Evolutionary conservation across 1,140 invertebrate genomes (phyloP).

Genomic region (Cephus cinctus): DNA sequence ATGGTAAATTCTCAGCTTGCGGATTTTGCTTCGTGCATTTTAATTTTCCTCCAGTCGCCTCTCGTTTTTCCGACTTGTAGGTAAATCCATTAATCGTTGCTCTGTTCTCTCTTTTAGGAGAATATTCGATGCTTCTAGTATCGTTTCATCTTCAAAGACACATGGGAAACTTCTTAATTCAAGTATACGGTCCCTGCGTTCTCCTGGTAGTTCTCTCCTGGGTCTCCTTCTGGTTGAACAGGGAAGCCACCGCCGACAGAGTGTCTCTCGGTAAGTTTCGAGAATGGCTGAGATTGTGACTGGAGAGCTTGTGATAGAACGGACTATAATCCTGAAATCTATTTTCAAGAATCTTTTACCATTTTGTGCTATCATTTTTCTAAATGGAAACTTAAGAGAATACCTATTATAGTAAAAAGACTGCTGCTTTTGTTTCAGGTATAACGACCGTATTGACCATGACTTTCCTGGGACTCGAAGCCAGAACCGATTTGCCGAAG

Average conservation of each 20-base stretch:
- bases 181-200: conserved; percentile 86
- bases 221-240: conserved; percentile 90
- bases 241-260: conserved; percentile 85
- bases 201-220: conserved; percentile 84
- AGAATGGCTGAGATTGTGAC: not conserved
- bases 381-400: too few species aligned
- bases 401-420: too few species aligned
- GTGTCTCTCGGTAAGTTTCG: conserved; percentile 74
- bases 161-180: conserved; percentile 86
- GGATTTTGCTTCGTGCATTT: too few species aligned
- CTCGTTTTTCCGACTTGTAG: too few species aligned
- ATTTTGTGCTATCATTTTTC: too few species aligned
- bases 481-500: conserved; percentile 81
- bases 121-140: conserved; percentile 77
- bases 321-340: too few species aligned
- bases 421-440: conserved; percentile 60
- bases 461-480: conserved; percentile 85
- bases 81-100: not conserved
- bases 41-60: too few species aligned
- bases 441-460: conserved; percentile 87
- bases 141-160: conserved; percentile 82
- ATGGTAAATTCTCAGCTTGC: too few species aligned
- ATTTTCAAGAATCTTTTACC: too few species aligned
- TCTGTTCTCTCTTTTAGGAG: conserved; percentile 59
- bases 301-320: too few species aligned